Conservation (phyloP, 2,113 vertebrate species). For the Bubo blakistoni region DNA sequence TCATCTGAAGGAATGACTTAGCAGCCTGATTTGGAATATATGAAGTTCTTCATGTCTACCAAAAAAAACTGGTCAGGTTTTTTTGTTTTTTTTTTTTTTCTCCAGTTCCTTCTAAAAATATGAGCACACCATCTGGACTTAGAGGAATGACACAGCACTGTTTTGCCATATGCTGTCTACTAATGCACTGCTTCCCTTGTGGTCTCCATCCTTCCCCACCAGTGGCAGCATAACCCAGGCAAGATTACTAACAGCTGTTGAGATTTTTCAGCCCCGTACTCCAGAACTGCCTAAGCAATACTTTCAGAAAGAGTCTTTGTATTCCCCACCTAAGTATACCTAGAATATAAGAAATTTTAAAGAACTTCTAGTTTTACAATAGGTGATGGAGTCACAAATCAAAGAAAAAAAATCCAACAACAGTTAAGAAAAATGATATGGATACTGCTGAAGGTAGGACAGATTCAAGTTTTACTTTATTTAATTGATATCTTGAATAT, state of each 20-base stretch:
- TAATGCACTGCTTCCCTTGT: fast-evolving
- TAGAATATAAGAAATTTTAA: not conserved
- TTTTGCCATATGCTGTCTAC: not conserved
- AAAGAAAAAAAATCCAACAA: not conserved
- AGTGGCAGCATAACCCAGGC: not conserved
- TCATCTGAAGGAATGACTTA: not conserved
- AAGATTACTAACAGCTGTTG: not conserved
- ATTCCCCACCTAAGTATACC: not conserved
- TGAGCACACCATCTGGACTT: not conserved
- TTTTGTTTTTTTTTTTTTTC: fast-evolving
- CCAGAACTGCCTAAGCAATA: not conserved
- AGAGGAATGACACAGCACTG: not conserved
- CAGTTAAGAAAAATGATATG: not conserved
- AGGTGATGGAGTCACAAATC: not conserved
- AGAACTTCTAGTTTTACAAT: not conserved
- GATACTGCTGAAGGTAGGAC: not conserved
- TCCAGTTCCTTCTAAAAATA: not conserved
- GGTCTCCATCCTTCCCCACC: not conserved
- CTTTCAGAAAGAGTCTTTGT: not conserved
- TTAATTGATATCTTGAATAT: not conserved
- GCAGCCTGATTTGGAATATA: not conserved
- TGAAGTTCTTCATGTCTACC: not conserved
- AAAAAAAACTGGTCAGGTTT: not conserved
- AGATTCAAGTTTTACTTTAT: not conserved
- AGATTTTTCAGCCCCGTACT: not conserved